These are phyloP conservation scores for Chiloscyllium punctatum DNA, from an alignment of 2,797 vertebrate species.

Conservation along the genomic window DNA sequence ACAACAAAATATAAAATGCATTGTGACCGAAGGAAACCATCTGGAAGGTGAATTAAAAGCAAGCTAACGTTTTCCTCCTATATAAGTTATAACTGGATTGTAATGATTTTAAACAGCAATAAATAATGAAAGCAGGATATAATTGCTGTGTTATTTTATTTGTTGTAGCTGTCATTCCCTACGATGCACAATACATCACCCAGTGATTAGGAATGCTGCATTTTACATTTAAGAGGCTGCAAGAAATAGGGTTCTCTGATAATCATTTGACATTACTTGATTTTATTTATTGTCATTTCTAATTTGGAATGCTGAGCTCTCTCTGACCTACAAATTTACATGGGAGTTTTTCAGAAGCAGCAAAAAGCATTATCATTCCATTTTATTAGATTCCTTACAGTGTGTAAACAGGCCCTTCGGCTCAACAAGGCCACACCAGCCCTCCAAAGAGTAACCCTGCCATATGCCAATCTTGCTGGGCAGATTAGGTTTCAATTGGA, in stretches of 20 bases:
- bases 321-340: background rate
- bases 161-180: background rate
- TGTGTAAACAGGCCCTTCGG: no score
- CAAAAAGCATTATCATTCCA: background rate
- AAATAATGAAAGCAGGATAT: conserved; percentile 5
- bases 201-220: background rate
- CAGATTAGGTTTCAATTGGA: background rate
- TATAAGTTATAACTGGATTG: background rate
- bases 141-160: conserved; percentile 23
- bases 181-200: background rate
- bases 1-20: background rate
- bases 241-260: background rate
- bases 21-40: background rate
- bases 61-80: background rate
- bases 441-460: background rate
- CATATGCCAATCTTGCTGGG: no score
- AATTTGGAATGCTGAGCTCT: background rate
- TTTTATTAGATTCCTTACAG: background rate
- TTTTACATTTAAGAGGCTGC: conserved; percentile 12
- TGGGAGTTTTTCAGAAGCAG: background rate
- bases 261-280: background rate
- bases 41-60: background rate
- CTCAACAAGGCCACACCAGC: no score
- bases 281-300: background rate
- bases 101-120: conserved; percentile 1